These are phyloP conservation scores for Aegotheles bennettii DNA, from an alignment of 2,113 vertebrate species.

Conservation along the genomic window DNA sequence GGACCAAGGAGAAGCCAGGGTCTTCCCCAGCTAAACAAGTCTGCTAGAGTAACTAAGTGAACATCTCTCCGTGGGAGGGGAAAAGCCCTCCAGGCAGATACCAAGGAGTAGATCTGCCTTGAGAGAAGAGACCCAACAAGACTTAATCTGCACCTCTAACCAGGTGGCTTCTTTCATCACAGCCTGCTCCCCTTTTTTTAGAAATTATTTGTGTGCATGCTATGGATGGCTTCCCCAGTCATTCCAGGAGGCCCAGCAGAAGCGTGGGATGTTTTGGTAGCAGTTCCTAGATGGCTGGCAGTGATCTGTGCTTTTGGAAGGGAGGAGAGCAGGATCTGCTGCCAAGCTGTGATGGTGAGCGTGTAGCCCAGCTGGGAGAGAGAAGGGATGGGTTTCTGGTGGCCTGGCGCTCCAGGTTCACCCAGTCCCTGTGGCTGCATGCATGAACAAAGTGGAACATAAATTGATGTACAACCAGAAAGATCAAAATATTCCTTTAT, in stretches of 20 bases:
- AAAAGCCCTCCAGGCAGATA: neutral
- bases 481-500: constrained; percentile 10
- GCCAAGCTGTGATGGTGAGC: neutral
- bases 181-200: neutral
- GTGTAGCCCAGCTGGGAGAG: neutral
- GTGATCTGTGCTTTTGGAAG: neutral
- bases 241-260: neutral
- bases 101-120: neutral
- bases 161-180: neutral
- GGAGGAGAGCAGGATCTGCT: neutral
- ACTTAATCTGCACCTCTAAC: neutral
- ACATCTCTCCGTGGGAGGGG: neutral
- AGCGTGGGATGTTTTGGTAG: neutral
- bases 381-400: neutral
- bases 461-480: constrained; percentile 24
- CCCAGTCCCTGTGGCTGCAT: neutral
- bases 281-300: neutral
- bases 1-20: neutral
- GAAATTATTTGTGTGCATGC: neutral
- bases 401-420: neutral
- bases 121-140: neutral
- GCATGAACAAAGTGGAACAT: constrained; percentile 15
- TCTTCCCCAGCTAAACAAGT: neutral
- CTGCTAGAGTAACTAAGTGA: neutral
- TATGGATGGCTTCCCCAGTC: neutral